Percentiles rank a stretch among this genome's conserved stretches.
Conservation (phyloP, 1,140 invertebrate species). For the Luehdorfia chinensis region DNA sequence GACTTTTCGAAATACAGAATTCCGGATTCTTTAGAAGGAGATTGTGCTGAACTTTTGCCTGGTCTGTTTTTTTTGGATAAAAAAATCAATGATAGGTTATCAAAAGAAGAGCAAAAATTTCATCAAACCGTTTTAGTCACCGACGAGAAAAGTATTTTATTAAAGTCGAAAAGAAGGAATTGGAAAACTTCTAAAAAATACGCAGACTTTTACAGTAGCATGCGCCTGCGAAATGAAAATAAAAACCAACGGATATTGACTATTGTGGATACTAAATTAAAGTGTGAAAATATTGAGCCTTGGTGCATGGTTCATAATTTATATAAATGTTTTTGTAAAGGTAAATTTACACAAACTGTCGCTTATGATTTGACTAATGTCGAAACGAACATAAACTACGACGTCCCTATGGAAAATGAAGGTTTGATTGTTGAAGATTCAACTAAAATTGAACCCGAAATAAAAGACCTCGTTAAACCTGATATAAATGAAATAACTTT, state of each 20-base stretch:
- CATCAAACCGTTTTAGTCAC: constrained; percentile 62
- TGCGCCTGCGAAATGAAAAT: constrained; percentile 37
- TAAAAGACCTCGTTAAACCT: neutral
- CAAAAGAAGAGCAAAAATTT: constrained; percentile 69
- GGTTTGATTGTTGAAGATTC: neutral
- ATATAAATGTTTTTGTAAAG: constrained; percentile 70
- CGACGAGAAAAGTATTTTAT: constrained; percentile 55
- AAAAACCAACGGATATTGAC: constrained; percentile 27
- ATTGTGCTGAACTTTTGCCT: constrained; percentile 37
- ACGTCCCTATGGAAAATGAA: constrained; percentile 15
- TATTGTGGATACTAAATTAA: constrained; percentile 37
- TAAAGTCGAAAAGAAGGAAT: constrained; percentile 52
- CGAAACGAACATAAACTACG: neutral
- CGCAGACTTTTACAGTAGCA: constrained; percentile 51
- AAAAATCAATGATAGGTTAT: constrained; percentile 40
- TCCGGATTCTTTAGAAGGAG: constrained; percentile 27
- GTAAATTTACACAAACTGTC: constrained; percentile 44
- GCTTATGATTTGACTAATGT: constrained; percentile 6
- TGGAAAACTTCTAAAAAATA: constrained; percentile 59
- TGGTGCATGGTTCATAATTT: constrained; percentile 69
- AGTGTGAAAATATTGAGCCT: constrained; percentile 52
- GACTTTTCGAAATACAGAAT: constrained; percentile 46
- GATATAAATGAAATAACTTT: constrained; percentile 8
- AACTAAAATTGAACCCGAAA: constrained; percentile 2
- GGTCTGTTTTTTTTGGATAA: constrained; percentile 47